These are phyloP conservation scores for Gallirallus australis DNA, from an alignment of 2,797 vertebrate species.

Conservation along the genomic window DNA sequence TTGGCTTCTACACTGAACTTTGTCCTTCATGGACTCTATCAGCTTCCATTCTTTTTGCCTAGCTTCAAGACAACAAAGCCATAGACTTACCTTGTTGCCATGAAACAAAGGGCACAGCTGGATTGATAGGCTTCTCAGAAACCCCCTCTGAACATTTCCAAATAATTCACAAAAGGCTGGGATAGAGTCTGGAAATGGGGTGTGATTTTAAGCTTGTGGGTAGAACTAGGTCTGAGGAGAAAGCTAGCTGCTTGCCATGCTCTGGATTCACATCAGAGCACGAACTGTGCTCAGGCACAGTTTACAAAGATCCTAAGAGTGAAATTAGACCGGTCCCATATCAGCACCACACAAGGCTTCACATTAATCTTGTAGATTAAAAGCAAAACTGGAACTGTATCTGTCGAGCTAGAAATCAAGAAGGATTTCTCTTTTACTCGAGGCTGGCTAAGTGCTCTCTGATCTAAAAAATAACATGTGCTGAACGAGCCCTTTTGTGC, in stretches of 20 bases:
- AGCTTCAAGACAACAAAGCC: not conserved
- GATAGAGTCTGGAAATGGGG: not conserved
- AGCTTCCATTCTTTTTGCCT: not conserved
- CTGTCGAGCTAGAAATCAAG: slow-evolving; percentile 14
- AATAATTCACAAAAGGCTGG: not conserved
- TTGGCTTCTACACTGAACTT: not conserved
- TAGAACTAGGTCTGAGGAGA: not conserved
- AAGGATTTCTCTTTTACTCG: not conserved
- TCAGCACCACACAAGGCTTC: not conserved
- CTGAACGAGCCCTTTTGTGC: slow-evolving; percentile 22
- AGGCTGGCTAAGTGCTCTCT: slow-evolving; percentile 5
- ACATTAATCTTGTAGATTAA: slow-evolving; percentile 10
- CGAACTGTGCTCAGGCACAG: not conserved
- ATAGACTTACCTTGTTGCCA: not conserved
- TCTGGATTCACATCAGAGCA: not conserved
- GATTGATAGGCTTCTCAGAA: not conserved
- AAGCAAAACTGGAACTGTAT: slow-evolving; percentile 5
- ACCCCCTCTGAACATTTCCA: not conserved
- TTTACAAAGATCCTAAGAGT: not conserved
- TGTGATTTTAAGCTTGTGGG: not conserved
- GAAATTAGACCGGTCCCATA: slow-evolving; percentile 14
- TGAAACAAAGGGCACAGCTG: not conserved
- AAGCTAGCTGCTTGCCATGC: not conserved
- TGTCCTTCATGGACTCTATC: not conserved
- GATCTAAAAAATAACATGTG: not conserved